Base-by-base conservation (phyloP, 2,888 invertebrate species). In the Cryptocephalus moraei region DNA sequence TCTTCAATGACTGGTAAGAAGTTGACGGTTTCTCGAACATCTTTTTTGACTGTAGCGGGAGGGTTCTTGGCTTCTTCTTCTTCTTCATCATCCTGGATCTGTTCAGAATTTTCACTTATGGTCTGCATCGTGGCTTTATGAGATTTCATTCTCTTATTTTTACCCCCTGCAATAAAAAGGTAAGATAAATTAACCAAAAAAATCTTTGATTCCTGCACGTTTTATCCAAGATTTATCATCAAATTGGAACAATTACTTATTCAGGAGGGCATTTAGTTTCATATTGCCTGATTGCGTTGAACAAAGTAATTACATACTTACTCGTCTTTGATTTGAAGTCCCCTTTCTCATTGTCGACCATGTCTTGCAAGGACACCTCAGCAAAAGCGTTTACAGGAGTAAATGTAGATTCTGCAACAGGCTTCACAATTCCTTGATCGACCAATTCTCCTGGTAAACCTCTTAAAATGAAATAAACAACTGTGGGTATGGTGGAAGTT, bases 381-480 rank as follows among this genome's bases (percentile, higher is more conserved):
- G 78, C 68, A 63, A 78, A 78, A 32, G 73, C 72, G 53, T 73
- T 71, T 33, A 78, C 67, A 8, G 78, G 73, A 45, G 74, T 73
- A 58, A 79, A 78, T 14, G n/a, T 13, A 33, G 54, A 11, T 48
- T 64, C 62, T 12, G 57, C 47, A 2, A 53, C 53, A 40, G 67
- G 52, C 54, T 61, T 64, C 32, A 60, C 53, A 11, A 68, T 56
- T 11, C 65, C 64, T 49, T 81, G 69, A 59, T 79, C 75, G 31
- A 82, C 63, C 65, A 75, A 78, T 60, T 78, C 75, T 1, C 81
- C 82, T 49, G 77, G 72, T 39, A 69, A 66, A 22, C 75, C 66
- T 14, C 68, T 69, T 48, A 44, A 62, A 64, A 42, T 3, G 36
- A 11, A 9, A n/a, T 33, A 8, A n/a, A n/a, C n/a, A n/a, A n/a